Conservation (phyloP, 2,113 vertebrate genomes). For the Mohoua ochrocephala region DNA sequence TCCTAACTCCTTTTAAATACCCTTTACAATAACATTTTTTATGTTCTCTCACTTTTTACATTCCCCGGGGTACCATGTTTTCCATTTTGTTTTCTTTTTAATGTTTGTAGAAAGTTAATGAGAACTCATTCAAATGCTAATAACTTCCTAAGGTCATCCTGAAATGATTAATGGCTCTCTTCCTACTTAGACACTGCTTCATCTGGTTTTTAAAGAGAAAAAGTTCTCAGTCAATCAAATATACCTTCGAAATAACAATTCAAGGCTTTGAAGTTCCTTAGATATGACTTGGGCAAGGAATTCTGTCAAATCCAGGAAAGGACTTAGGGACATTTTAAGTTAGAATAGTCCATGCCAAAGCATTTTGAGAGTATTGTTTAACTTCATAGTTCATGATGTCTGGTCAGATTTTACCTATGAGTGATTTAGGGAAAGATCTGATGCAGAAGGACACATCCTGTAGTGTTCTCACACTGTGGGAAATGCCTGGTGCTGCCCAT, state of each 20-base stretch:
- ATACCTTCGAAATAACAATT: neutral
- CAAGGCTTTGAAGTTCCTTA: neutral
- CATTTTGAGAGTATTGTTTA: neutral
- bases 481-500: neutral
- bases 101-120: neutral
- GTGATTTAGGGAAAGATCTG: neutral
- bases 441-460: neutral
- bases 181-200: neutral
- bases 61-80: neutral
- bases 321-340: neutral
- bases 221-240: neutral
- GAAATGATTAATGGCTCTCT: neutral
- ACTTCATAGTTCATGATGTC: neutral
- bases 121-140: neutral
- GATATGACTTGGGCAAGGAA: neutral
- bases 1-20: neutral
- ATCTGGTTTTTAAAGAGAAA: neutral
- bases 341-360: neutral
- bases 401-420: neutral
- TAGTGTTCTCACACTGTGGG: neutral
- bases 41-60: neutral
- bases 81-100: neutral
- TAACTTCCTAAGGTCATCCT: neutral
- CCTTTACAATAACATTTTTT: neutral
- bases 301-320: neutral